phyloP scores from a whole-genome alignment of 2,797 vertebrate species.

The Lithobates pipiens region DNA sequence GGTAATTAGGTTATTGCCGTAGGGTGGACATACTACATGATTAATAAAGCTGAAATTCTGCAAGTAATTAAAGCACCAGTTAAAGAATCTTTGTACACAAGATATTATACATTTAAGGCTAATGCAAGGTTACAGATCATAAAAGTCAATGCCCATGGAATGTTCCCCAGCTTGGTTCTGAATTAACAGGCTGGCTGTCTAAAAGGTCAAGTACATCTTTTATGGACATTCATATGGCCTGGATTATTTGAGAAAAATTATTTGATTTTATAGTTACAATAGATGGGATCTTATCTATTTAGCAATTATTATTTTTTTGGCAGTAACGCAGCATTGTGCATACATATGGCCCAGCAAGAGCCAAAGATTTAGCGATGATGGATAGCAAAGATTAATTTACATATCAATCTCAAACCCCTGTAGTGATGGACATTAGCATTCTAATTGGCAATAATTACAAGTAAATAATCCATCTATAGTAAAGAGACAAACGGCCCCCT shows the following conservation, averaged over 20 bases:
- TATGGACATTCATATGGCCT: not conserved
- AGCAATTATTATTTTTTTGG: not conserved
- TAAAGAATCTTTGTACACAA: no score
- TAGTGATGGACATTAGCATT: conserved; percentile 42
- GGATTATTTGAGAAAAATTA: not conserved
- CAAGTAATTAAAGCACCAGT: no score
- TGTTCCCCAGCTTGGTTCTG: no score
- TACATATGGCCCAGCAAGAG: conserved; percentile 42
- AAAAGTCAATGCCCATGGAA: no score
- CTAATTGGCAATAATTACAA: conserved; percentile 54
- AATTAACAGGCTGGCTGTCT: no score
- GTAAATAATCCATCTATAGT: conserved; percentile 41
- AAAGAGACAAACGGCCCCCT: conserved; percentile 28
- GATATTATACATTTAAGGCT: no score
- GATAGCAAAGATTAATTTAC: conserved; percentile 30
- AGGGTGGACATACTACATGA: no score
- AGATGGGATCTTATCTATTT: not conserved
- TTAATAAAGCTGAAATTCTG: no score
- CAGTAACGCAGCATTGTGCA: conserved; percentile 3
- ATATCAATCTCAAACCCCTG: conserved; percentile 43
- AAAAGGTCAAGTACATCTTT: not conserved
- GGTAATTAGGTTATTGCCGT: no score
- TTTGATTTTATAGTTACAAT: not conserved
- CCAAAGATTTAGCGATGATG: conserved; percentile 8
- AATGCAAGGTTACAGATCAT: no score